phyloP scores from a whole-genome alignment of 2,797 vertebrate genomes.

The Poecile montanus region DNA sequence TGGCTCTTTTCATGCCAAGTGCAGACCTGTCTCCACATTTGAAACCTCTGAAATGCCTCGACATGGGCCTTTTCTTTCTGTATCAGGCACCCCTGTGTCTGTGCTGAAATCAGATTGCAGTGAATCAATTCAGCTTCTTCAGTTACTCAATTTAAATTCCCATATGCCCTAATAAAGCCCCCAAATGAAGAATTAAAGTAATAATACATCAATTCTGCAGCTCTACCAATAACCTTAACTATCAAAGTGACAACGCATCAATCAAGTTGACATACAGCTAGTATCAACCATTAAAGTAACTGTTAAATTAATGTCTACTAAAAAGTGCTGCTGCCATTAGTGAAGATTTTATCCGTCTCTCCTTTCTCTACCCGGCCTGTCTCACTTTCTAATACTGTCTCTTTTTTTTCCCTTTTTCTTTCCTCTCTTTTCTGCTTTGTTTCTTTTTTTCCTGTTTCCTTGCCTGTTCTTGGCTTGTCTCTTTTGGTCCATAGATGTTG shows the following conservation, averaged over 20 bases:
- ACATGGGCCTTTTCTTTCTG: background rate
- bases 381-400: slow-evolving; percentile 6
- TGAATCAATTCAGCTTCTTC: slow-evolving; percentile 48
- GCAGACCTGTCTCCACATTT: background rate
- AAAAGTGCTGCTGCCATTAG: slow-evolving; percentile 67
- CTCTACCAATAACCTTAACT: slow-evolving; percentile 72
- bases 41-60: background rate
- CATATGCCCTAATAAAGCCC: slow-evolving; percentile 69
- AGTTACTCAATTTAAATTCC: slow-evolving; percentile 70
- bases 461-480: background rate
- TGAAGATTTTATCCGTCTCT: slow-evolving; percentile 33
- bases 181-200: slow-evolving; percentile 74
- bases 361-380: background rate
- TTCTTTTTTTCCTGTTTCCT: background rate
- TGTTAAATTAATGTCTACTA: slow-evolving; percentile 71
- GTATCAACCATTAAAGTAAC: slow-evolving; percentile 73
- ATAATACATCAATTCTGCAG: slow-evolving; percentile 68
- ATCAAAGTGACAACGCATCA: slow-evolving; percentile 70
- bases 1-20: background rate
- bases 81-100: background rate
- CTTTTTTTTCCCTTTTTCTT: background rate
- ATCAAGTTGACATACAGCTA: slow-evolving; percentile 73
- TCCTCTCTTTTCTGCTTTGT: background rate
- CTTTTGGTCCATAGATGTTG: background rate
- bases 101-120: slow-evolving; percentile 1